Base-by-base conservation (phyloP, 2,888 invertebrate genomes). In the Eubasilissa splendida region DNA sequence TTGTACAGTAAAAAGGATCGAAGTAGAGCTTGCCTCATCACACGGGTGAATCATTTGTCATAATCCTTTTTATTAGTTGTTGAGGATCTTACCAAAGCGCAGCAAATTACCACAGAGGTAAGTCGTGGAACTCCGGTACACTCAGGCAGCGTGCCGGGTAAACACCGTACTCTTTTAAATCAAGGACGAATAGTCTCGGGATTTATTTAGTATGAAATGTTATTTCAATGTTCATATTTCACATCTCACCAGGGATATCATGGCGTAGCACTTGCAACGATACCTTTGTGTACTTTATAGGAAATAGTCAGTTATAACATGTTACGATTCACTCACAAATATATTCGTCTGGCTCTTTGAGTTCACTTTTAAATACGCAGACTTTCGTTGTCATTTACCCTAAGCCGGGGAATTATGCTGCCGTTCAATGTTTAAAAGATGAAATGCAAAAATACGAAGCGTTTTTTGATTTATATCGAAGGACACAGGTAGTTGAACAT, bases 401-500 rank as follows among this genome's bases (percentile, higher is more conserved):
- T 52, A 4, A 52, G 52, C 14, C n/a, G 50, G 42, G 66, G 8
- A 66, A 11, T 42, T 42, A 66, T 66, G 52, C 68, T 14, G 22
- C 53, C 14, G 60, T 60, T 60, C 14, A 42, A 75, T 75, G 63
- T 75, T 50, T 75, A 75, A 75, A 75, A 75, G 60, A 75, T 75
- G 75, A 75, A 22, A 75, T 75, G 75, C 60, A 33, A 63, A 60
- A 14, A 59, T 60, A 12, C 10, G 52, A 2, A 12, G 63, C 60
- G 63, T 75, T 75, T 75, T 10, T 59, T 50, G 11, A 50, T 75
- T 73, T 73, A 11, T 7, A 31, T 33, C 71, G 56, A 73, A 73
- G 56, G 71, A 54, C 31, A 56, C 33, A 33, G 31, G 58, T 73
- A 58, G 53, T 73, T 33, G 71, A 56, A 56, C 71, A 58, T 58